A percentile compares a stretch with the other conserved stretches of the same genome.
Evolutionary conservation across 1,140 invertebrate genomes (phyloP).

Genomic region (Homarus americanus): DNA sequence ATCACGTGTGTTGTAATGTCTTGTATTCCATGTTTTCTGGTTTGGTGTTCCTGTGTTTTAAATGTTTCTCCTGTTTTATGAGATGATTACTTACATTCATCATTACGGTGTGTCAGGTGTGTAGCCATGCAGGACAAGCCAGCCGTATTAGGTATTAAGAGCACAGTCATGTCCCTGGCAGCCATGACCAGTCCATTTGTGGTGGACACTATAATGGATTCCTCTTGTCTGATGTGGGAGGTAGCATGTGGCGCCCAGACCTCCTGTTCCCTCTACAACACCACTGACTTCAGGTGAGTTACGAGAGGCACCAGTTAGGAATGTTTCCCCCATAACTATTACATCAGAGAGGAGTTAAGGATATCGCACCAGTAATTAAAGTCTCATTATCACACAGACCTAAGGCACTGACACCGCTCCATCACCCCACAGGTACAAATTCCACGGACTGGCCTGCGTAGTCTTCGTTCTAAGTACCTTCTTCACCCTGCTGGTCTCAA

Average conservation of each 20-base stretch:
- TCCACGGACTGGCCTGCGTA: slow-evolving; percentile 27
- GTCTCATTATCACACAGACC: no score
- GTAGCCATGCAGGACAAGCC: slow-evolving; percentile 73
- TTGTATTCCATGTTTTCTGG: no score
- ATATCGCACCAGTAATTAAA: no score
- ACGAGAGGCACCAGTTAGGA: no score
- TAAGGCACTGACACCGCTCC: not conserved
- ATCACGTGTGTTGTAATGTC: no score
- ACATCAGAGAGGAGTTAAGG: no score
- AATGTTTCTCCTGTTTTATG: no score
- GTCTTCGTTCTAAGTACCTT: not conserved
- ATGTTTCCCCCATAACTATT: no score
- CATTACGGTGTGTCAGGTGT: slow-evolving; percentile 45
- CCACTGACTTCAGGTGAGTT: slow-evolving; percentile 75
- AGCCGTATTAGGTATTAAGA: slow-evolving; percentile 69
- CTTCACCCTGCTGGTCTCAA: slow-evolving; percentile 8
- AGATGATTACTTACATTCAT: no score
- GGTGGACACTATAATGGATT: slow-evolving; percentile 73
- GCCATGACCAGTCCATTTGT: slow-evolving; percentile 74
- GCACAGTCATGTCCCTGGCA: slow-evolving; percentile 66
- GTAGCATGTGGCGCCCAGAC: slow-evolving; percentile 76
- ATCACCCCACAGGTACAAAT: slow-evolving; percentile 19
- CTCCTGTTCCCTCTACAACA: slow-evolving; percentile 78
- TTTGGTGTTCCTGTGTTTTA: no score
- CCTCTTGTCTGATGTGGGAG: slow-evolving; percentile 77